These are phyloP conservation scores for Pandion haliaetus DNA, from an alignment of 2,113 vertebrate genomes.

Conservation along the genomic window DNA sequence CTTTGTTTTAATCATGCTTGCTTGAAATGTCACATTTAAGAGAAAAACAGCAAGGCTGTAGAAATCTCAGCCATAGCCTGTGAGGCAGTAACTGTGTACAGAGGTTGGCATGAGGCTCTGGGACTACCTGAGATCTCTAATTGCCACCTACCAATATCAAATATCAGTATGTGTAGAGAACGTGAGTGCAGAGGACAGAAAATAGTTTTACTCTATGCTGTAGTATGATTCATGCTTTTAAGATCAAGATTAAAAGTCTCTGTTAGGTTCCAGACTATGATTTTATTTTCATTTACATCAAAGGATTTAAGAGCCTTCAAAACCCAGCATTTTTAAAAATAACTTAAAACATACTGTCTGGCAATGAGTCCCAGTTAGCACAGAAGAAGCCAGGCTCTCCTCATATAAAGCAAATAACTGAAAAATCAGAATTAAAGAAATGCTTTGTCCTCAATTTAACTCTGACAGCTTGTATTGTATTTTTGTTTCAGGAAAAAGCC, in stretches of 20 bases:
- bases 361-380: slow-evolving; percentile 17
- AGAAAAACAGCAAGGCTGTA: background rate
- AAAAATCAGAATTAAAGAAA: slow-evolving; percentile 27
- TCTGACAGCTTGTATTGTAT: background rate
- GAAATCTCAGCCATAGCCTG: background rate
- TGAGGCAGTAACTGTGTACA: background rate
- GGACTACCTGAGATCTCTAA: slow-evolving; percentile 19
- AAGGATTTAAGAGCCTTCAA: slow-evolving; percentile 59
- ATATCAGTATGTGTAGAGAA: background rate
- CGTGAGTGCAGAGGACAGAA: background rate
- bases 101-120: background rate
- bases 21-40: slow-evolving; percentile 35
- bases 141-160: slow-evolving; percentile 20
- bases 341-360: slow-evolving; percentile 54
- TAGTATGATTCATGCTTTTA: slow-evolving; percentile 27
- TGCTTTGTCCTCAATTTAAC: slow-evolving; percentile 32
- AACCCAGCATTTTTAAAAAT: slow-evolving; percentile 52
- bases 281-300: slow-evolving; percentile 66
- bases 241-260: slow-evolving; percentile 46
- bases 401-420: slow-evolving; percentile 25
- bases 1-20: slow-evolving; percentile 24
- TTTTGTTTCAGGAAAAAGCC: slow-evolving; percentile 2
- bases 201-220: background rate
- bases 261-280: slow-evolving; percentile 14
- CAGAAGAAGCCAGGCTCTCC: background rate